A percentile compares a stretch with the other conserved stretches of the same genome.
Conservation (phyloP, 2,888 invertebrate genomes). For the Crepidodera aurea region DNA sequence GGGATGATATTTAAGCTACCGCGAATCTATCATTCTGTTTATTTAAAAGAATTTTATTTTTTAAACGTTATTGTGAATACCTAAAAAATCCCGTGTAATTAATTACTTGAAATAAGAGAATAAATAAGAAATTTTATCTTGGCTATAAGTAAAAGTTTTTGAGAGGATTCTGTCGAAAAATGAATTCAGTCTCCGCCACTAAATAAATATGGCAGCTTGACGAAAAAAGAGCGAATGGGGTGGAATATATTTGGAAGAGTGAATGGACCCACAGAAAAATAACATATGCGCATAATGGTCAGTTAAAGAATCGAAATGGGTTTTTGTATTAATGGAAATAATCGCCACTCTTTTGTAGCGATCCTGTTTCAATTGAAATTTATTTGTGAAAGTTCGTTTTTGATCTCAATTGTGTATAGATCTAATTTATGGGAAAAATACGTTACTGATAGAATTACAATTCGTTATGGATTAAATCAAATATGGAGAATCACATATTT, state of each 20-base stretch:
- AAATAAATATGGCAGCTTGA: constrained; percentile 28
- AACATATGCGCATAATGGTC: constrained; percentile 40
- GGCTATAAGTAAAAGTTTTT: too few relatives aligned
- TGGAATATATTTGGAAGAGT: constrained; percentile 24
- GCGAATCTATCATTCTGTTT: too few relatives aligned
- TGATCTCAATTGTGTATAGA: constrained; percentile 10
- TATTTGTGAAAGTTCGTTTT: constrained; percentile 24
- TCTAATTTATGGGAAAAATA: constrained; percentile 28
- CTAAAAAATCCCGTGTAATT: too few relatives aligned
- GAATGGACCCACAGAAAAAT: constrained; percentile 39
- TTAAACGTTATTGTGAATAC: too few relatives aligned
- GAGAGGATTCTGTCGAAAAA: too few relatives aligned
- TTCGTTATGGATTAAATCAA: constrained; percentile 12
- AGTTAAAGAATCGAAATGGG: constrained; percentile 38
- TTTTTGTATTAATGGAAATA: constrained; percentile 35
- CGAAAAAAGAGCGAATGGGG: constrained; percentile 30
- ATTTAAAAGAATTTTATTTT: too few relatives aligned
- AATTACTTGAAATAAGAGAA: too few relatives aligned
- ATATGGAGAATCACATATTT: constrained; percentile 20
- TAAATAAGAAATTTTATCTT: too few relatives aligned
- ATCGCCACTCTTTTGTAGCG: constrained; percentile 32
- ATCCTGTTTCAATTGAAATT: constrained; percentile 30
- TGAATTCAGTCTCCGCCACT: not conserved
- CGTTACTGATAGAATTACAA: constrained; percentile 15
- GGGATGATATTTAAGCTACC: too few relatives aligned